phyloP scores from a whole-genome alignment of 2,797 vertebrate genomes.

The Garrulus glandarius region DNA sequence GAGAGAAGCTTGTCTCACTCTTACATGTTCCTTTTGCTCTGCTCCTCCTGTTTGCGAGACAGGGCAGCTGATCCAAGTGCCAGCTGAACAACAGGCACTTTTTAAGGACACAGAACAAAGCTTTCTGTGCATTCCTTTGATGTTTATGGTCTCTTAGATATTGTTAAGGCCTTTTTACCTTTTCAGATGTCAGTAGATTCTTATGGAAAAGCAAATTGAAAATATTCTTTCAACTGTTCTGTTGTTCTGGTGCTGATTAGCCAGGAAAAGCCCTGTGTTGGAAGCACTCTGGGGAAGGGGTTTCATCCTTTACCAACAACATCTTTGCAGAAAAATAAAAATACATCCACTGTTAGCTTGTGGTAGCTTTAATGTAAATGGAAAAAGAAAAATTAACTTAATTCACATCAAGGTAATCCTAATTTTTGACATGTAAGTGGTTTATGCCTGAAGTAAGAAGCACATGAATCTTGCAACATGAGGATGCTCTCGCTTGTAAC shows the following conservation, averaged over 20 bases:
- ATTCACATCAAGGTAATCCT: neutral
- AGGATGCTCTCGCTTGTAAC: rapidly evolving
- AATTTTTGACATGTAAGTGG: neutral
- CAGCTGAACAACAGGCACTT: neutral
- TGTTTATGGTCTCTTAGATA: neutral
- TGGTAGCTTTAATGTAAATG: neutral
- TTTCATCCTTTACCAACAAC: neutral
- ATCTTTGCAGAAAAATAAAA: neutral
- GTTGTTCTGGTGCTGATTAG: neutral
- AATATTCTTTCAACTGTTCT: neutral
- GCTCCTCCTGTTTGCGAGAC: neutral
- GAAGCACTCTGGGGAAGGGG: neutral
- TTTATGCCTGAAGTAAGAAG: neutral
- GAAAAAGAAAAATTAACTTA: neutral
- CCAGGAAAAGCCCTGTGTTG: neutral
- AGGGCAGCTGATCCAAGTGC: neutral
- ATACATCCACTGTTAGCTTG: neutral
- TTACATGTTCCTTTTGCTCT: neutral
- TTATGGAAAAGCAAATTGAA: neutral
- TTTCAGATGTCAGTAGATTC: neutral
- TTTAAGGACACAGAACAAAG: neutral
- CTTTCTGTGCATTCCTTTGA: neutral
- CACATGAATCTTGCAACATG: neutral
- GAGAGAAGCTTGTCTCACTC: neutral
- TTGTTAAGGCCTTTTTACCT: neutral